These are phyloP conservation scores for Drosophila cognata DNA, from an alignment of 2,888 invertebrate genomes.

Conservation along the genomic window DNA sequence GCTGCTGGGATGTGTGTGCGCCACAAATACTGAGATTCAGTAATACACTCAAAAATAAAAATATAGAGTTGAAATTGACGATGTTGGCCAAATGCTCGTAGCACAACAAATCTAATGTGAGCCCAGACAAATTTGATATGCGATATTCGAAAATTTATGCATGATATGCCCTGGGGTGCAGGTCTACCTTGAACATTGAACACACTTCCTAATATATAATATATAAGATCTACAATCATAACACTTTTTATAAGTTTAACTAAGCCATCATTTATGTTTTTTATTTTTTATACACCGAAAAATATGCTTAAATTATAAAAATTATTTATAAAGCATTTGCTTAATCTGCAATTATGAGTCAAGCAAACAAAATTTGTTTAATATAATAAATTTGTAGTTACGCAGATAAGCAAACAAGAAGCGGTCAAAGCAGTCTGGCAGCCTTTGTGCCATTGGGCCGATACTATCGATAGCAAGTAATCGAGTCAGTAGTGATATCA, in stretches of 20 bases:
- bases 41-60: too few species aligned
- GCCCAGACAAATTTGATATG: neutral
- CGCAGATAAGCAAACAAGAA: neutral
- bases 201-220: neutral
- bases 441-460: too few species aligned
- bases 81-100: too few species aligned
- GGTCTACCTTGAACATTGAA: too few species aligned
- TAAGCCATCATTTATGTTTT: neutral
- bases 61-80: neutral
- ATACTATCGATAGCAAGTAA: too few species aligned
- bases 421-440: too few species aligned
- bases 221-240: neutral
- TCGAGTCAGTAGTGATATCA: too few species aligned
- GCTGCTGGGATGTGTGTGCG: conserved; percentile 11
- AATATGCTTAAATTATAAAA: neutral
- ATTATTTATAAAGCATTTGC: neutral
- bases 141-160: neutral
- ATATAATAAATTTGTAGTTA: neutral
- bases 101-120: neutral
- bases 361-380: neutral
- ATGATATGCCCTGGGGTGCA: too few species aligned
- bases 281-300: neutral
- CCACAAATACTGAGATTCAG: conserved; percentile 14
- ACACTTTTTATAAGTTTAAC: neutral
- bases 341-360: neutral